Percentiles rank a stretch among this genome's conserved stretches.
Evolutionary conservation across 2,113 vertebrate species (phyloP).

Genomic region (Stegastes partitus): DNA sequence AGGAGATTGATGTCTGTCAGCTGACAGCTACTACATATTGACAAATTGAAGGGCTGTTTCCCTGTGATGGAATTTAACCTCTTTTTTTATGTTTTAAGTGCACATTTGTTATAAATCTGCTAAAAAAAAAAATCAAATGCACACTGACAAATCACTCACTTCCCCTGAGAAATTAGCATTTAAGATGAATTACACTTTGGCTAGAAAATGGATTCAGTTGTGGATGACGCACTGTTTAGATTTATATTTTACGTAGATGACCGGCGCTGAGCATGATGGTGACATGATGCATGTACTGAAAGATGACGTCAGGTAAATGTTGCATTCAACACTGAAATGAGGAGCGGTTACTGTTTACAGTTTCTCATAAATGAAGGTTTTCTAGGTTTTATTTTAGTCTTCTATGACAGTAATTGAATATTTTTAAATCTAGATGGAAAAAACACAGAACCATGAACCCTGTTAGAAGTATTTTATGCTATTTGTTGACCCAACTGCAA

Average conservation of each 20-base stretch:
- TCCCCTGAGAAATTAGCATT: neutral
- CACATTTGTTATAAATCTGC: conserved; percentile 21
- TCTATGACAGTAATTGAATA: no score
- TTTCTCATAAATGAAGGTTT: no score
- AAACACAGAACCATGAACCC: no score
- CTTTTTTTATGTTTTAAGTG: conserved; percentile 13
- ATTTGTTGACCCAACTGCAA: no score
- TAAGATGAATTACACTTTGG: neutral
- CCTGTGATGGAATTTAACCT: neutral
- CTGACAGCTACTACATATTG: conserved; percentile 8
- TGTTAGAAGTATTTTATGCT: no score
- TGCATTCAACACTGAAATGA: no score
- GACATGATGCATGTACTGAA: neutral
- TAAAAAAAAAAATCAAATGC: no score
- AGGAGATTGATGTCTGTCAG: conserved; percentile 50
- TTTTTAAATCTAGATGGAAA: no score
- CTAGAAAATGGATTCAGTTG: neutral
- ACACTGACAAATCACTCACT: no score
- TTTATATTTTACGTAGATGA: neutral
- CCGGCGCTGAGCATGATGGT: neutral
- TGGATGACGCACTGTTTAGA: neutral
- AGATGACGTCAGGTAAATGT: neutral
- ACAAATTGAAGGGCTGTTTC: conserved; percentile 14
- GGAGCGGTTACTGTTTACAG: no score
- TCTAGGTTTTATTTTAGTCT: no score